Conservation (phyloP, 2,888 invertebrate species). For the Nemoura dubitans region DNA sequence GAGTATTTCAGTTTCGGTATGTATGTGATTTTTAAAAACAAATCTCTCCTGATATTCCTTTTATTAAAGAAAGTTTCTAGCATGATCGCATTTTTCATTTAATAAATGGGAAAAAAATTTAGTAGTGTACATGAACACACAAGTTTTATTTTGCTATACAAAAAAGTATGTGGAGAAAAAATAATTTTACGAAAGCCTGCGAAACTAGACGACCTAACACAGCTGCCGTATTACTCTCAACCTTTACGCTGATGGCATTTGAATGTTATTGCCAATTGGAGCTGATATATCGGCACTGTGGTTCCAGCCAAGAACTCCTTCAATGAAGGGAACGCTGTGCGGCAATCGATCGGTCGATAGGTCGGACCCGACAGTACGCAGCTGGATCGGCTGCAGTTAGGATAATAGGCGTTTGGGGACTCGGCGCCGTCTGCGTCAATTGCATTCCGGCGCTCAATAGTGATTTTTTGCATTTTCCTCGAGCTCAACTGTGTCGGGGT, state of each 20-base stretch:
- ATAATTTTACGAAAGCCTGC: too few species aligned
- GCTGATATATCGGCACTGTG: neutral
- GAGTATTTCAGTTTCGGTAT: too few species aligned
- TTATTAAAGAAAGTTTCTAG: too few species aligned
- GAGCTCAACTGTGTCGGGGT: neutral
- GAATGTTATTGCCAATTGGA: conserved; percentile 3
- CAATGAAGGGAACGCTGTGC: neutral
- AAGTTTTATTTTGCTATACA: too few species aligned
- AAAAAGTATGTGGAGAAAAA: too few species aligned
- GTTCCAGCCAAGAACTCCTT: neutral
- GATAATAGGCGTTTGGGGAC: conserved; percentile 36
- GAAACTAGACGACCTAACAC: too few species aligned
- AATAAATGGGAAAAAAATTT: too few species aligned
- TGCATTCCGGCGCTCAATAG: neutral
- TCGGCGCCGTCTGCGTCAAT: neutral
- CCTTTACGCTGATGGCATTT: neutral
- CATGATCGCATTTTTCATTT: too few species aligned
- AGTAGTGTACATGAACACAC: too few species aligned
- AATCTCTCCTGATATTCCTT: too few species aligned
- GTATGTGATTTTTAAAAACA: too few species aligned
- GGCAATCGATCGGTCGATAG: conserved; percentile 8
- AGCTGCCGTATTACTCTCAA: neutral
- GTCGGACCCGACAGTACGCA: neutral
- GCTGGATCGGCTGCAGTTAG: neutral
- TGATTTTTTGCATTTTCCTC: neutral